Evolutionary conservation across 2,797 vertebrate genomes (phyloP), one percentile per base, ranked within the genome.

Genomic region (Tiaroga cobitis): DNA sequence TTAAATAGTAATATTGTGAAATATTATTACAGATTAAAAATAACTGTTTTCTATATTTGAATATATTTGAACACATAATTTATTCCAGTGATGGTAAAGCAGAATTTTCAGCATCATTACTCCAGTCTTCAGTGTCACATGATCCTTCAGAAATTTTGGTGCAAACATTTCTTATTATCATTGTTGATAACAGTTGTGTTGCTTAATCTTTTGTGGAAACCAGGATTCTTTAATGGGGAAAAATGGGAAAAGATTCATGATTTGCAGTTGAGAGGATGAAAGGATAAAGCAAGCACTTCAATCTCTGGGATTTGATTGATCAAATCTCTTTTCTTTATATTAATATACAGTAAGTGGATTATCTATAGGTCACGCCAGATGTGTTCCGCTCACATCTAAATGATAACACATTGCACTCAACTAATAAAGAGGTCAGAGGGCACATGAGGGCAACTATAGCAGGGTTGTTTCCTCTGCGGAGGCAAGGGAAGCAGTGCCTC

Each of bases 301-400:
- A 87, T 88, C 84, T 88, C 78, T 81, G 82, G 87, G 87, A 89
- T 90, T 89, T 91, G 68, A 92, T 87, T 88, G 11, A 89, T 79
- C 70, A 89, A 93, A 92, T 85, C 90, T 74, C 70, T 84, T 82
- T 88, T 78, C 87, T 80, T 29, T n/a, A 68, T 90, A 90, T 93
- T 92, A 46, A 88, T 85, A 26, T 70, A 63, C 54, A 51, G 4
- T 49, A 89, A 92, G 83, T 93, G 90, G 92, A 92, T 92, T 93
- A 87, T 88, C 87, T 70, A 32, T 90, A 90, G 4, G 59, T 89
- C 49, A 63, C 10, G 32, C 68, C 46, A 49, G 68, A 85, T 73
- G 39, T 39, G 65, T 15, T 43, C 41, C 0, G 24, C 63, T 63
- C 10, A n/a, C 13, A 6, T 74, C 26, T 54, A 37, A 63, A 43